A percentile compares a stretch with the other conserved stretches of the same genome.
Conservation (phyloP, 2,113 vertebrate species). For the Corythornis cristatus region DNA sequence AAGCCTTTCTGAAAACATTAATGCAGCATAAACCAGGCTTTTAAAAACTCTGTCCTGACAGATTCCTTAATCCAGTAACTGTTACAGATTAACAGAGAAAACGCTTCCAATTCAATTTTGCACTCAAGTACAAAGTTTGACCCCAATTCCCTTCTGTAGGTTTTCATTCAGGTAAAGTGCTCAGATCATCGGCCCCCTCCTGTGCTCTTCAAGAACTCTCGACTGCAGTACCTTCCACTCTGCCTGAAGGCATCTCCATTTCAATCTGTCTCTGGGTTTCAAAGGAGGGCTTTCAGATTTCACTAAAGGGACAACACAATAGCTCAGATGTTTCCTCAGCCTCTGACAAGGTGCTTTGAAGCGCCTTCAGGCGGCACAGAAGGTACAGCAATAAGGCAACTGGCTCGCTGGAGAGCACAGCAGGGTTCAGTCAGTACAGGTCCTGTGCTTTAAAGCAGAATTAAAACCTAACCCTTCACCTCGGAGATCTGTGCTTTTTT, state of each 20-base stretch:
- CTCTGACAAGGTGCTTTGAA: conserved; percentile 20
- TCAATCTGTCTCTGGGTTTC: background rate
- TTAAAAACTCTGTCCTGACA: background rate
- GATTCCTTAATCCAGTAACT: conserved; percentile 44
- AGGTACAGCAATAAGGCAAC: background rate
- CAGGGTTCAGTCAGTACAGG: background rate
- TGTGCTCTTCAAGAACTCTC: background rate
- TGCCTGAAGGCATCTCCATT: background rate
- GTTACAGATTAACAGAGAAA: conserved; percentile 1
- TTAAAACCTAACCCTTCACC: background rate
- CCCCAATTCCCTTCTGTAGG: background rate
- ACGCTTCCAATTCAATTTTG: background rate
- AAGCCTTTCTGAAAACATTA: background rate
- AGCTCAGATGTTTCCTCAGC: background rate
- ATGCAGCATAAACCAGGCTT: background rate
- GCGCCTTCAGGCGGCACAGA: background rate
- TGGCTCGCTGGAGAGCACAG: background rate
- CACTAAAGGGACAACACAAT: conserved; percentile 9
- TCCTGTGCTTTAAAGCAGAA: background rate
- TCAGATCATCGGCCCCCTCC: background rate
- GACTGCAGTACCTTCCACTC: background rate
- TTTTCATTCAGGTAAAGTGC: background rate
- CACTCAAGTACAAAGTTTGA: background rate
- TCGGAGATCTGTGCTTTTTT: background rate
- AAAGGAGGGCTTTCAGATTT: background rate